Percentiles rank a stretch among this genome's conserved stretches.
Conservation (phyloP, 2,888 invertebrate species). For the Chaetogeoica ovagalla region DNA sequence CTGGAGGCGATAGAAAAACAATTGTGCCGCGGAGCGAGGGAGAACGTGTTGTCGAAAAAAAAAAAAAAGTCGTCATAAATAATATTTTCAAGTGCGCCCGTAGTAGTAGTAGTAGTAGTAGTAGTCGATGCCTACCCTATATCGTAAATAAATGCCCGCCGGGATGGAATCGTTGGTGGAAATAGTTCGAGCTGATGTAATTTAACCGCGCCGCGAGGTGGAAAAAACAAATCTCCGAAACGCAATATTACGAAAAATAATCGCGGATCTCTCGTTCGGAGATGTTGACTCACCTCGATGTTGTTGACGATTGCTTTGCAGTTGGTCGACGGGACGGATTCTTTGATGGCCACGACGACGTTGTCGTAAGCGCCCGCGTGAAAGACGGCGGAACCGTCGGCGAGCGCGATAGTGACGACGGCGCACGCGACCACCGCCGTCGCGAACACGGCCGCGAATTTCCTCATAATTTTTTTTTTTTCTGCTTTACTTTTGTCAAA, state of each 20-base stretch:
- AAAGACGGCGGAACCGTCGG: slow-evolving; percentile 56
- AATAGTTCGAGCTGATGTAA: too few relatives aligned
- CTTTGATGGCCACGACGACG: slow-evolving; percentile 61
- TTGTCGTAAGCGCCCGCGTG: slow-evolving; percentile 62
- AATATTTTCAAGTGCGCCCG: too few relatives aligned
- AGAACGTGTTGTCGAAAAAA: too few relatives aligned
- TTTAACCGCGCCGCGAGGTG: too few relatives aligned
- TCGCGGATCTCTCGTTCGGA: too few relatives aligned
- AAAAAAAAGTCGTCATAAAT: too few relatives aligned
- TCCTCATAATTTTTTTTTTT: not conserved
- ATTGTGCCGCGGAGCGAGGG: too few relatives aligned
- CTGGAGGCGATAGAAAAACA: too few relatives aligned
- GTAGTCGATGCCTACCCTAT: too few relatives aligned
- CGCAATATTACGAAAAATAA: not conserved
- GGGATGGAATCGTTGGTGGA: too few relatives aligned
- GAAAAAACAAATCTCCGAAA: not conserved
- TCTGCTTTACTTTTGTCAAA: not conserved
- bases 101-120: too few relatives aligned
- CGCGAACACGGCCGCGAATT: not conserved
- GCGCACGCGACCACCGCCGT: not conserved
- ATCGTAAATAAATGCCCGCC: too few relatives aligned
- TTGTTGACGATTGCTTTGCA: slow-evolving; percentile 61
- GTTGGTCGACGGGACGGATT: slow-evolving; percentile 61
- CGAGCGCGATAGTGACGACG: not conserved
- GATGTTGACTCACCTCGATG: slow-evolving; percentile 61